These are phyloP conservation scores for Phaedon cochleariae DNA, from an alignment of 2,888 invertebrate species.

Conservation along the genomic window DNA sequence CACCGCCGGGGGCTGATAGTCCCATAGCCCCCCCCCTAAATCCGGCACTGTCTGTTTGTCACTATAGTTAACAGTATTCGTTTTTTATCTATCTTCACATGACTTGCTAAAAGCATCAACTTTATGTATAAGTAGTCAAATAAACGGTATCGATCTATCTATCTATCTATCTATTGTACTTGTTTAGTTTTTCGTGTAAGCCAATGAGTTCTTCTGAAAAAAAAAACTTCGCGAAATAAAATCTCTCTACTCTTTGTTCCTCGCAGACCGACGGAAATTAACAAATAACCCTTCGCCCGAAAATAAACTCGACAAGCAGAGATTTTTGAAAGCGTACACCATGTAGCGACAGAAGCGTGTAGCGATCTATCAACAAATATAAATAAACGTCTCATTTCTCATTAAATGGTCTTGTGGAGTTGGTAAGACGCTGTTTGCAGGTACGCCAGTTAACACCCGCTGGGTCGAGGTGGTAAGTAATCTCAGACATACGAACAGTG, in stretches of 20 bases:
- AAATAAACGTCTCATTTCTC: constrained; percentile 53
- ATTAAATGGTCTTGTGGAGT: constrained; percentile 50
- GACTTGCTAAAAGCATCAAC: too few species aligned
- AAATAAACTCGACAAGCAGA: constrained; percentile 17
- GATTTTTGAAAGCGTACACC: constrained; percentile 15
- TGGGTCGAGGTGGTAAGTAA: constrained; percentile 47
- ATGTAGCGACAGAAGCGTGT: constrained; percentile 17
- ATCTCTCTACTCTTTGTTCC: not conserved
- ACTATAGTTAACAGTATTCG: too few species aligned
- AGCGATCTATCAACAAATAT: constrained; percentile 50
- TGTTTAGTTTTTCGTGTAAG: too few species aligned
- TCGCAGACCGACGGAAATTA: not conserved
- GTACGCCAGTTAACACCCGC: constrained; percentile 41
- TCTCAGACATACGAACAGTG: constrained; percentile 41
- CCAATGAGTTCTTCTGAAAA: not conserved
- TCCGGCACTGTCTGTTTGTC: too few species aligned
- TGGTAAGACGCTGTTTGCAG: constrained; percentile 30
- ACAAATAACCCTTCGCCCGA: constrained; percentile 5
- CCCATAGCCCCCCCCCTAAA: too few species aligned
- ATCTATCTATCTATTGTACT: too few species aligned
- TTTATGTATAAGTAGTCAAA: too few species aligned
- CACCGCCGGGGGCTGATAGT: too few species aligned
- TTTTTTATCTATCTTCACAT: too few species aligned
- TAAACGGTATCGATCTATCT: too few species aligned
- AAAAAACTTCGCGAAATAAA: too few species aligned